These are phyloP conservation scores for Ctenicera cuprea DNA, from an alignment of 2,888 invertebrate genomes.

Conservation along the genomic window DNA sequence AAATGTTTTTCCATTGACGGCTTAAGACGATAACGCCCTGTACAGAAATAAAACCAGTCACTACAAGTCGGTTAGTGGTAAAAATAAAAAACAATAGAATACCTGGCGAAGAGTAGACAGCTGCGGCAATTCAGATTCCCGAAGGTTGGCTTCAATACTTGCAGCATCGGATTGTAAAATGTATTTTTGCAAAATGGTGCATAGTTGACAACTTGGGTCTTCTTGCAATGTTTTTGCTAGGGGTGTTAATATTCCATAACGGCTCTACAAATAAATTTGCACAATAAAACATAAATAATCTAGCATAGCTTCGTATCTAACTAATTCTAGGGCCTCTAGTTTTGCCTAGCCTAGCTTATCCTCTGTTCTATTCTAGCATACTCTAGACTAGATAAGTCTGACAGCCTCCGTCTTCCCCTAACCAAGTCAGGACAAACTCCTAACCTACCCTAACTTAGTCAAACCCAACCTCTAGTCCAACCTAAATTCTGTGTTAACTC, in stretches of 20 bases:
- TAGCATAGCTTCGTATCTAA: too few relatives aligned
- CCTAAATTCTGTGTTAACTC: too few relatives aligned
- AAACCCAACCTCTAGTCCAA: too few relatives aligned
- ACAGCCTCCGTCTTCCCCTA: too few relatives aligned
- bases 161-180: conserved; percentile 85
- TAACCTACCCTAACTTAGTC: too few relatives aligned
- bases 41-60: conserved; percentile 45
- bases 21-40: conserved; percentile 97
- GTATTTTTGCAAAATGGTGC: conserved; percentile 90
- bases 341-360: too few relatives aligned
- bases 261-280: conserved; percentile 78
- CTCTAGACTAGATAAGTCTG: too few relatives aligned
- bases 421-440: too few relatives aligned
- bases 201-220: conserved; percentile 96
- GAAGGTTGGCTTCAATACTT: conserved; percentile 88
- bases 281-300: too few relatives aligned
- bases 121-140: conserved; percentile 89
- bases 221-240: conserved; percentile 93
- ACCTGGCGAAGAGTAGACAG: conserved; percentile 92
- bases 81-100: conserved; percentile 46
- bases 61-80: not conserved
- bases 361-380: too few relatives aligned
- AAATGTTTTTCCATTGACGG: conserved; percentile 96
- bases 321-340: too few relatives aligned
- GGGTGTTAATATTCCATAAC: conserved; percentile 91